phyloP scores from a whole-genome alignment of 2,888 invertebrate species.

The Nysson spinosus region DNA sequence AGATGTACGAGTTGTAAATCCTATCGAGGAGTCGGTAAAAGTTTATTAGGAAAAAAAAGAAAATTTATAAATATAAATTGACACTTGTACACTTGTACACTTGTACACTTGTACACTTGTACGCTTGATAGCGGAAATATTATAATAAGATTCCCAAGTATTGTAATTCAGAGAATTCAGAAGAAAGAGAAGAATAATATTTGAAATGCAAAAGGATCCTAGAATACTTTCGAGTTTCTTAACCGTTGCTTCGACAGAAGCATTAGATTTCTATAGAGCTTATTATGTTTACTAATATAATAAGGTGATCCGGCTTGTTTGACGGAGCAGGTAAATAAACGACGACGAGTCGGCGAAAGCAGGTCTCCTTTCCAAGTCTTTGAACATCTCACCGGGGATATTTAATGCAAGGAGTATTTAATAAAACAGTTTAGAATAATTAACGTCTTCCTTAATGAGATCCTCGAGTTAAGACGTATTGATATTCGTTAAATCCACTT shows the following conservation, averaged over 20 bases:
- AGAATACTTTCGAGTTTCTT: background rate
- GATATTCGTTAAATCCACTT: background rate
- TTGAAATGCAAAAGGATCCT: background rate
- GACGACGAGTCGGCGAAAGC: too few species aligned
- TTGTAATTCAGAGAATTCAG: too few species aligned
- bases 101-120: too few species aligned
- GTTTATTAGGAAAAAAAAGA: too few species aligned
- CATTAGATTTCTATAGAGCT: conserved; percentile 24
- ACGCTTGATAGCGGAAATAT: too few species aligned
- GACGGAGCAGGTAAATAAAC: background rate
- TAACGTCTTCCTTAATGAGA: conserved; percentile 13
- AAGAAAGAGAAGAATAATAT: background rate
- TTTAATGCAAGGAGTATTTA: conserved; percentile 18
- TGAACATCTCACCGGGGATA: conserved; percentile 5
- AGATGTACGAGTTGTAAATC: too few species aligned
- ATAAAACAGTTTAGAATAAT: conserved; percentile 28
- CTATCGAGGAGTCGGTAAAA: too few species aligned
- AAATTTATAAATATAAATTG: too few species aligned
- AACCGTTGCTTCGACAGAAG: conserved; percentile 7
- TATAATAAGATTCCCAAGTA: too few species aligned
- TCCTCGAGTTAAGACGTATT: background rate
- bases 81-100: too few species aligned
- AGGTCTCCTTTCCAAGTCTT: background rate
- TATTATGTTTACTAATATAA: conserved; percentile 22
- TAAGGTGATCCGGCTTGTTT: conserved; percentile 12